Evolutionary conservation across 53 echinoderm and acorn worm species (phyloP), one percentile per base, ranked within the genome.

Genomic region (Arbacia lixula): DNA sequence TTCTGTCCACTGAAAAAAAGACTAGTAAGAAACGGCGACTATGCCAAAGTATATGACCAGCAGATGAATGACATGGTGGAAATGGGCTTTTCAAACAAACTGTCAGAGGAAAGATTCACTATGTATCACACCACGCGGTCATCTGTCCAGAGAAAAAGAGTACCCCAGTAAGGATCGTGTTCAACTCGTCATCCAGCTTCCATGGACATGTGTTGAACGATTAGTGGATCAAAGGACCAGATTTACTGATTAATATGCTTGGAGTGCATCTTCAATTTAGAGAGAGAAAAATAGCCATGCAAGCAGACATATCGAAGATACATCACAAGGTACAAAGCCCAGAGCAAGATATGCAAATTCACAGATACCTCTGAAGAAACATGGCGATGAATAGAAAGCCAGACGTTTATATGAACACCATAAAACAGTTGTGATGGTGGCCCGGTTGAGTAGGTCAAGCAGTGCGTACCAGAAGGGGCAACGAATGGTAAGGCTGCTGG

Each of bases 221-320:
- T 42, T 90, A 90, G 64, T 90, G 93, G 93, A 20, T 52, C 2
- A 90, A 93, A 35, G 90, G 90, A 0, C 91, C 93, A 28, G 90
- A 93, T 35, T 73, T 90, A 26, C 54, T 93, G 22, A 93, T 88
- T 58, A 79, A 84, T 50, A 31, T 86, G 39, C 61, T 92, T 53
- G 88, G 92, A 11, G 89, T 92, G 22, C 34, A 86, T 3, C 36
- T 92, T 1, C 63, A 84, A 10, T 93, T 93, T 64, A 21, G 89
- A 30, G 83, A 92, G 53, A 36, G 64, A 35, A 3, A 46, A 29
- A 57, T 87, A 34, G 93, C 87, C 4, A 57, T 77, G 6, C 68
- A 57, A 22, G 87, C 80, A 1, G 90, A 93, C 68, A 93, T 93
- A 12, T 93, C 90, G 1, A 93, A 93, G 52, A 87, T 87, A 90